Base-by-base conservation (phyloP, 2,113 vertebrate genomes). In the Vidua macroura region DNA sequence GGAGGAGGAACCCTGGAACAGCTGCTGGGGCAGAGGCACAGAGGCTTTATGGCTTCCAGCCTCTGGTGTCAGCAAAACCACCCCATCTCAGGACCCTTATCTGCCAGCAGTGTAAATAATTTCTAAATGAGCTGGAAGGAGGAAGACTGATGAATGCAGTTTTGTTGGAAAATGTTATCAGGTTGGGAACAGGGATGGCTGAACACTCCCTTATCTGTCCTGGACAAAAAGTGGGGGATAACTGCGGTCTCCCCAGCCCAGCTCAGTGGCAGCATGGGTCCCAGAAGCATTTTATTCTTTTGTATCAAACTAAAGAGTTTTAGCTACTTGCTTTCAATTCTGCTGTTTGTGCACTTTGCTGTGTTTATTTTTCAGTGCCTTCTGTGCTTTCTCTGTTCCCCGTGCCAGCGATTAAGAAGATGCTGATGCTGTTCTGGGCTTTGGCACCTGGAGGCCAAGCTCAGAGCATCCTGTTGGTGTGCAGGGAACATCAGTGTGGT, bases 381-480 rank as follows among this genome's bases (percentile, higher is more conserved):
- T 28, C 46, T 97, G 91, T 92, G 85, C 88, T 91, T 77, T 91
- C 55, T 60, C 90, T 93, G 78, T 70, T 80, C 88, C 43, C 8
- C 79, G 88, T 52, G 83, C 93, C 92, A 91, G 44, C 5, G 28
- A 93, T 94, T 95, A 92, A 92, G 92, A 91, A 93, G 93, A 84
- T 79, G 93, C 96, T 96, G 96, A 92, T 94, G 94, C 91, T 60
- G 44, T 64, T 97, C 90, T 95, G 97, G 78, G 95, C 89, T 94
- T 96, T 98, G 95, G 92, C 96, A 96, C 73, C 43, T 53, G 9
- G 55, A 25, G 15, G 37, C 4, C 62, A 51, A 84, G 85, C 58
- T 81, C 68, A 75, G 74, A 72, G 35, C 30, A 75, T 55, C 88
- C 93, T 53, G 7, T 17, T 58, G 30, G 79, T 10, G 20, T 48